Evolutionary conservation across 1,140 invertebrate species (phyloP).

Genomic region (Cydia pomonella): DNA sequence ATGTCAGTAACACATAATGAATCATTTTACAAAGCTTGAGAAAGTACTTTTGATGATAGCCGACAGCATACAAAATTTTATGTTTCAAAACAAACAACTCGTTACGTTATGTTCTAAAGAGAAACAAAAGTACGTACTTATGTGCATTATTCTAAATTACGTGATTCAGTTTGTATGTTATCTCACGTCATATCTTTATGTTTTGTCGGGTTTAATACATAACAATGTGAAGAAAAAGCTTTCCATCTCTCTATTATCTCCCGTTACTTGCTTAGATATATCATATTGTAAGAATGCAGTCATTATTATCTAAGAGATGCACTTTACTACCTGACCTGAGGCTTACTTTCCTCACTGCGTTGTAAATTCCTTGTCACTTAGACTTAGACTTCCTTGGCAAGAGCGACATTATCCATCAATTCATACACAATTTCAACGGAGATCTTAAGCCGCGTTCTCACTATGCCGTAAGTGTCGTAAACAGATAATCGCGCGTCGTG

Average conservation of each 20-base stretch:
- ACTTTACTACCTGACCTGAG: no score
- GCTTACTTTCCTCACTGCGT: no score
- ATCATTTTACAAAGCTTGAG: conserved; percentile 17
- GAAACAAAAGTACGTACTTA: neutral
- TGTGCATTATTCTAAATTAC: conserved; percentile 20
- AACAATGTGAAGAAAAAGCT: conserved; percentile 11
- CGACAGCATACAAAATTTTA: neutral
- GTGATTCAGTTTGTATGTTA: conserved; percentile 10
- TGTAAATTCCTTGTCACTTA: no score
- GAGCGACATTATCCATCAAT: no score
- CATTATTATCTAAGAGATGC: no score
- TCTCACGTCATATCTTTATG: neutral
- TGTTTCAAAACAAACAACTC: conserved; percentile 19
- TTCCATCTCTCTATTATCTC: neutral
- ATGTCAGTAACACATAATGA: neutral
- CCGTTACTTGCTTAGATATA: no score
- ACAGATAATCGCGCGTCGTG: no score
- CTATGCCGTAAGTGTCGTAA: no score
- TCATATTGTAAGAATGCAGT: no score
- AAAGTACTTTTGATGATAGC: conserved; percentile 20
- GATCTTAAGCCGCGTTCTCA: no score
- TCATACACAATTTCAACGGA: no score
- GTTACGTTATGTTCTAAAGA: conserved; percentile 19
- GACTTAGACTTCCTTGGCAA: no score
- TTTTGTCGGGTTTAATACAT: neutral